phyloP scores from a whole-genome alignment of 2,888 invertebrate genomes.

The Cylloceria caligata region DNA sequence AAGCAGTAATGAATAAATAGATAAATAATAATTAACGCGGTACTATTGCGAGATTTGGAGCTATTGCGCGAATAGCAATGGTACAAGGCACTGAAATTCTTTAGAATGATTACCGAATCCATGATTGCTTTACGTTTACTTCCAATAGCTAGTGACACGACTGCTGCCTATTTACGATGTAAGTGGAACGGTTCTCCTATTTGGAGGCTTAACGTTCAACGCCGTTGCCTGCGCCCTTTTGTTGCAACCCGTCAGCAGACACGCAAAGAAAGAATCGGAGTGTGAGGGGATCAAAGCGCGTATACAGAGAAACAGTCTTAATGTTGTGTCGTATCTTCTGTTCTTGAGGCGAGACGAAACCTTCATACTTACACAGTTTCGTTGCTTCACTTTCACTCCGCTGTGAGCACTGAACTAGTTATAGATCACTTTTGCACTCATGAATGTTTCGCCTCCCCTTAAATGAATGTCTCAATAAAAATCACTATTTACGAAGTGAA shows the following conservation, averaged over 20 bases:
- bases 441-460: too few species aligned
- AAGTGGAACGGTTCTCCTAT: slow-evolving; percentile 88
- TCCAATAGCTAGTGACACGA: slow-evolving; percentile 87
- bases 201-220: slow-evolving; percentile 89
- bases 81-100: too few species aligned
- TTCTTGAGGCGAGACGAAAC: neutral
- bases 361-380: too few species aligned
- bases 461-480: too few species aligned
- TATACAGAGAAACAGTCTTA: slow-evolving; percentile 30
- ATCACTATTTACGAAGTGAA: too few species aligned
- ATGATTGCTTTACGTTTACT: too few species aligned
- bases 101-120: too few species aligned
- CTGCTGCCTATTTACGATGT: slow-evolving; percentile 88
- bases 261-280: slow-evolving; percentile 85
- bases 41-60: too few species aligned
- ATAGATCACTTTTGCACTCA: too few species aligned
- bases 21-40: slow-evolving; percentile 3
- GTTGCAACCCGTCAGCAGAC: slow-evolving; percentile 91
- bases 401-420: too few species aligned
- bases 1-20: slow-evolving; percentile 16
- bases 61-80: too few species aligned
- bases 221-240: slow-evolving; percentile 89
- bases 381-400: too few species aligned
- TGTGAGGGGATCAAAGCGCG: slow-evolving; percentile 29
- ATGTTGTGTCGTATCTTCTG: slow-evolving; percentile 41